Evolutionary conservation across 2,113 vertebrate species (phyloP), one percentile per base, ranked within the genome.

Genomic region (Hypanus sabinus): DNA sequence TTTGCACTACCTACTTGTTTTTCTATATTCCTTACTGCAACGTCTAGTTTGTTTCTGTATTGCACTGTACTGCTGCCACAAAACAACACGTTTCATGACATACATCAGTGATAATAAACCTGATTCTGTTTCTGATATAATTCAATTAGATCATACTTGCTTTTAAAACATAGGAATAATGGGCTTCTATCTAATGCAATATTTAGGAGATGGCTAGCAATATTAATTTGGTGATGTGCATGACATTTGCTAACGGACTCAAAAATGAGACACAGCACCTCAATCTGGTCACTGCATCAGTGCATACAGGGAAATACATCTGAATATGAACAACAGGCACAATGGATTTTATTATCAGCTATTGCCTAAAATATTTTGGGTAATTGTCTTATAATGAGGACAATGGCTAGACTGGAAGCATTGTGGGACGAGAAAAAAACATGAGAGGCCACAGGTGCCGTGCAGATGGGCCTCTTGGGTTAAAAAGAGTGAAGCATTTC

Each of bases 371-470:
- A 71, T 71, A 93, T 93, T 71, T 71, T 71, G 65, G 20, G 65
- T 46, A 93, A 38, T 93, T 93, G 38, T 62, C 36, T 71, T 93
- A 20, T 93, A 71, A 93, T 93, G 36, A 93, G 24, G 68, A 38
- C 68, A 70, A 30, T 70, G 33, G 83, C 60, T 62, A 16, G 30
- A 90, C 30, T 90, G 65, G 65, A 65, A 90, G 0, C 1, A 27
- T 60, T 88, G 57, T n/a, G 30, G 60, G 27, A 14, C 62, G 2
- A 73, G 16, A 20, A 73, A 90, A 87, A 88, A 36, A 33, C 85
- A 90, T 88, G 60, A n/a, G 60, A 90, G 65, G n/a, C 12, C 85
- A 90, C 85, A 90, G 85, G 85, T 90, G 85, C 6, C 65, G n/a
- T 30, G 16, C 60, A 90, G n/a, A 65, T 90, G 85, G 85, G n/a